Conservation (phyloP, 2,113 vertebrate genomes). For the Bos taurus region DNA sequence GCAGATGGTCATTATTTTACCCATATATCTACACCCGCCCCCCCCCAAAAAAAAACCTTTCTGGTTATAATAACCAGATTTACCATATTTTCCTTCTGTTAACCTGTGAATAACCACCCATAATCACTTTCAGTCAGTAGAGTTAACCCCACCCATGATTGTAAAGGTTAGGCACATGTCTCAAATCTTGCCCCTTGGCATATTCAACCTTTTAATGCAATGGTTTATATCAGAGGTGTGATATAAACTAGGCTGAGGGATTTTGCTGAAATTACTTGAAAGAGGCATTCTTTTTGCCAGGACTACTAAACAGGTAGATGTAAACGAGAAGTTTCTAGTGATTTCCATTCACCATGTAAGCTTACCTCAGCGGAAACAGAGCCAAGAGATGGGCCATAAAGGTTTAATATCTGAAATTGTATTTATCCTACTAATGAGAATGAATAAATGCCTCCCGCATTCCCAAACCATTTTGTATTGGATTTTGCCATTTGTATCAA, state of each 20-base stretch:
- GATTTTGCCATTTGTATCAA: not conserved
- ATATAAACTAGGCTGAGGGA: not conserved
- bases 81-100: not conserved
- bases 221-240: not conserved
- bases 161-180: not conserved
- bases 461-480: not conserved
- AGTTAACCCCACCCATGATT: not conserved
- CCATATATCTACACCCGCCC: too few species aligned
- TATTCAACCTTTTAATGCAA: not conserved
- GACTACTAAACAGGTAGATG: not conserved
- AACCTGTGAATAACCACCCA: not conserved
- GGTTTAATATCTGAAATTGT: not conserved
- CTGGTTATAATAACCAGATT: not conserved
- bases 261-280: not conserved
- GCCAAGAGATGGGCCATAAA: not conserved
- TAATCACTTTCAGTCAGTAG: not conserved
- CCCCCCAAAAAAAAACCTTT: accelerated
- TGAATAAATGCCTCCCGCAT: not conserved
- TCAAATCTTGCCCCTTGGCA: not conserved
- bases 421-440: not conserved
- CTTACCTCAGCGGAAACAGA: not conserved
- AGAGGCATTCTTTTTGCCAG: not conserved
- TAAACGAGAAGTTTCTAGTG: not conserved
- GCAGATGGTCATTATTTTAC: not conserved
- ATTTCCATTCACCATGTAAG: not conserved